Percentiles rank a stretch among this genome's conserved stretches.
Evolutionary conservation across 2,888 invertebrate species (phyloP).

Genomic region (Euproctis similis): DNA sequence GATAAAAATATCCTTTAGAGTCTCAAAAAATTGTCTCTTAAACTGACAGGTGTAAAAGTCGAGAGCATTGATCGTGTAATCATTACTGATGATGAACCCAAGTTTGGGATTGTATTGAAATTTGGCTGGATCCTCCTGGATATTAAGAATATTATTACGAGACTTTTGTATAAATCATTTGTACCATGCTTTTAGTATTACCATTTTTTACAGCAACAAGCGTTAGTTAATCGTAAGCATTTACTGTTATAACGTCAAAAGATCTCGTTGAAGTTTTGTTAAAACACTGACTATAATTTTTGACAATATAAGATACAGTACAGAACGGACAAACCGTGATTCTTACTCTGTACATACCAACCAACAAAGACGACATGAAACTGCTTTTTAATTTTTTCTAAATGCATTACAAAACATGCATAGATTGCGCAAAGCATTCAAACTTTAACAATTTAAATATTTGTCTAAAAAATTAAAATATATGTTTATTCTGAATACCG

Average conservation of each 20-base stretch:
- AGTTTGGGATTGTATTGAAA: conserved; percentile 58
- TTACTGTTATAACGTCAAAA: conserved; percentile 30
- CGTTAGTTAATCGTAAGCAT: conserved; percentile 39
- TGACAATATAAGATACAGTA: too few species aligned
- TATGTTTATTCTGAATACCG: too few species aligned
- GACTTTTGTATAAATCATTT: conserved; percentile 19
- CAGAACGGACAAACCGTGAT: too few species aligned
- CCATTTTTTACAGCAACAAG: conserved; percentile 44
- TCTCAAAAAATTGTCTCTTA: conserved; percentile 33
- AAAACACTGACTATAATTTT: too few species aligned
- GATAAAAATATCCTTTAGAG: conserved; percentile 40
- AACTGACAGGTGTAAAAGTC: conserved; percentile 43
- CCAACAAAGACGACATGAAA: too few species aligned
- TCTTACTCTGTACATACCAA: too few species aligned
- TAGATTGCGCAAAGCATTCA: conserved; percentile 36
- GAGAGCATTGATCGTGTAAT: conserved; percentile 32
- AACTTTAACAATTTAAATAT: too few species aligned
- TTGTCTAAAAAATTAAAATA: too few species aligned
- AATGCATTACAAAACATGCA: too few species aligned
- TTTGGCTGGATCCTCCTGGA: conserved; percentile 59
- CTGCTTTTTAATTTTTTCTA: too few species aligned
- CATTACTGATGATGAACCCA: conserved; percentile 53
- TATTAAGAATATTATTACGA: conserved; percentile 53
- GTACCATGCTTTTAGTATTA: conserved; percentile 47
- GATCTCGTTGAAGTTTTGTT: too few species aligned